Evolutionary conservation across 2,888 invertebrate genomes (phyloP).

Genomic region (Blastobasis adustella): DNA sequence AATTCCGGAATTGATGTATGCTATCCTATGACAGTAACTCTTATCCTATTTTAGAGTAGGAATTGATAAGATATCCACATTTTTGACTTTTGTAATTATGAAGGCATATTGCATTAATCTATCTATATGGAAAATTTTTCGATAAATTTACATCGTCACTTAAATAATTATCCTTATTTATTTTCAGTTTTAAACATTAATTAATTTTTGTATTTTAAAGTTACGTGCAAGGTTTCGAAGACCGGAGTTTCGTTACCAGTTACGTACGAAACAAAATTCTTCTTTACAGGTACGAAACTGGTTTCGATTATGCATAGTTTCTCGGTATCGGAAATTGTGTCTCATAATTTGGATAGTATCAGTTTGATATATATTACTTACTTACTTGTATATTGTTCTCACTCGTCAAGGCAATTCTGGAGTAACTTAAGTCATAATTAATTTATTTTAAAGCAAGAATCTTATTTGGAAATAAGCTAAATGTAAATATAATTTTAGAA

Average conservation of each 20-base stretch:
- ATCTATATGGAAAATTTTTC: constrained; percentile 32
- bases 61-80: constrained; percentile 30
- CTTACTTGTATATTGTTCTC: constrained; percentile 13
- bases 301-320: too few species aligned
- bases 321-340: too few species aligned
- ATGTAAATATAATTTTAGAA: constrained; percentile 59
- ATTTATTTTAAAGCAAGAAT: constrained; percentile 4
- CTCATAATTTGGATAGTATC: too few species aligned
- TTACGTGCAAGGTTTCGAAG: neutral
- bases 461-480: constrained; percentile 22
- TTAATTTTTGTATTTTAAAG: neutral
- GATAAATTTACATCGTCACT: constrained; percentile 41
- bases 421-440: constrained; percentile 18
- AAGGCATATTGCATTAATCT: constrained; percentile 11
- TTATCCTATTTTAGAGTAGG: constrained; percentile 27
- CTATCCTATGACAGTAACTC: neutral
- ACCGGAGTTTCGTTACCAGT: too few species aligned
- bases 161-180: neutral
- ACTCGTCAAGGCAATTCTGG: constrained; percentile 21
- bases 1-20: too few species aligned
- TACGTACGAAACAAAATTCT: too few species aligned
- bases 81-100: constrained; percentile 16
- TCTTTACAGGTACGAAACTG: too few species aligned
- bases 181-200: neutral
- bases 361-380: neutral